Evolutionary conservation across 2,888 invertebrate species (phyloP).

Genomic region (Itoplectis maculator): DNA sequence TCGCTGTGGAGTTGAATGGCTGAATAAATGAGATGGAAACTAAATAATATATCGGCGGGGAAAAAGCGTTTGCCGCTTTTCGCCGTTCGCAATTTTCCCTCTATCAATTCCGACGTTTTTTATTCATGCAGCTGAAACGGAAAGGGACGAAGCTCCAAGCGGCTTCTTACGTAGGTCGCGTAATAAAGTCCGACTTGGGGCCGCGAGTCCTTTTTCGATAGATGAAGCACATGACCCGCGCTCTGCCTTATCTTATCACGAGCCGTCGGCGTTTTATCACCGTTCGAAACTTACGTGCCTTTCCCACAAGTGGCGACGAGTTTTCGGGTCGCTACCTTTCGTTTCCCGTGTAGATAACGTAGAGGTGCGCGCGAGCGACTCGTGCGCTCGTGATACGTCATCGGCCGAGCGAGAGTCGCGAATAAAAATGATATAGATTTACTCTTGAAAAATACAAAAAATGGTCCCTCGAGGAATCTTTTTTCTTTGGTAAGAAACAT

Average conservation of each 20-base stretch:
- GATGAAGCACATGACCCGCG: neutral
- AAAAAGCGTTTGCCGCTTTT: neutral
- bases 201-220: slow-evolving; percentile 12
- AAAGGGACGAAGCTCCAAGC: neutral
- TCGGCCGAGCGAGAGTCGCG: neutral
- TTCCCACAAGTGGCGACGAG: slow-evolving; percentile 26
- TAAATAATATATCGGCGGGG: neutral
- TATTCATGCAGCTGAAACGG: neutral
- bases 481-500: neutral
- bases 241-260: slow-evolving; percentile 44
- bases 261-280: slow-evolving; percentile 18
- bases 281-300: slow-evolving; percentile 45
- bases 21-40: neutral
- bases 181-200: slow-evolving; percentile 1
- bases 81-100: neutral
- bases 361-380: neutral
- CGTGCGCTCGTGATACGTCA: neutral
- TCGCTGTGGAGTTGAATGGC: neutral
- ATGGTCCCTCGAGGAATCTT: neutral
- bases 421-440: neutral
- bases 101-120: neutral
- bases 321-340: slow-evolving; percentile 1
- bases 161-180: slow-evolving; percentile 19
- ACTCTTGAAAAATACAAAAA: no score
- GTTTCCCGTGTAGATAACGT: neutral